phyloP scores from a whole-genome alignment of 2,888 invertebrate species.

The Volucella inanis region DNA sequence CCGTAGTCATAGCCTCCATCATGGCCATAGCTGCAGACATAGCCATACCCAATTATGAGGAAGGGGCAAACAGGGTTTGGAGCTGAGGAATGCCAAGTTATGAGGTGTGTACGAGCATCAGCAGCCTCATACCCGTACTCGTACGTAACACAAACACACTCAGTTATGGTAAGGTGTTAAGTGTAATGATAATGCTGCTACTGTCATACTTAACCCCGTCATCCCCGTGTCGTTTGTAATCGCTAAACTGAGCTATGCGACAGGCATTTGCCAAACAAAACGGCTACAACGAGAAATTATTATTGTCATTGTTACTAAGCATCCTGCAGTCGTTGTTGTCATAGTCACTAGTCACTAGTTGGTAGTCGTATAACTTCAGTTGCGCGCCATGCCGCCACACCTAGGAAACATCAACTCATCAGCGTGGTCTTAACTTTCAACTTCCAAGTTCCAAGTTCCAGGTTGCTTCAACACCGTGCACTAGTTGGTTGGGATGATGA shows the following conservation, averaged over 20 bases:
- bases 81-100: neutral
- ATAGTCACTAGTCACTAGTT: too few relatives aligned
- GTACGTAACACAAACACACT: neutral
- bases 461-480: neutral
- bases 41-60: neutral
- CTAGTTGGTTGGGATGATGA: conserved; percentile 4
- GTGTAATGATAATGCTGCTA: conserved; percentile 50
- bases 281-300: conserved; percentile 55
- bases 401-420: conserved; percentile 56
- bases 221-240: conserved; percentile 47
- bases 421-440: conserved; percentile 35
- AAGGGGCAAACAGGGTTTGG: neutral
- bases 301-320: conserved; percentile 59
- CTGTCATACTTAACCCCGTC: conserved; percentile 59
- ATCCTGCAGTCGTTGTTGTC: conserved; percentile 35
- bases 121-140: neutral
- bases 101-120: neutral
- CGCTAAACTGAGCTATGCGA: conserved; percentile 44
- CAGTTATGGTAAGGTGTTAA: conserved; percentile 3
- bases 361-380: conserved; percentile 25
- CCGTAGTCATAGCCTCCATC: neutral
- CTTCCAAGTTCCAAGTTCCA: neutral
- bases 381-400: conserved; percentile 17
- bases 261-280: conserved; percentile 69
- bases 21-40: neutral